These are phyloP conservation scores for Solen grandis DNA, from an alignment of 1,140 invertebrate species.

Conservation along the genomic window DNA sequence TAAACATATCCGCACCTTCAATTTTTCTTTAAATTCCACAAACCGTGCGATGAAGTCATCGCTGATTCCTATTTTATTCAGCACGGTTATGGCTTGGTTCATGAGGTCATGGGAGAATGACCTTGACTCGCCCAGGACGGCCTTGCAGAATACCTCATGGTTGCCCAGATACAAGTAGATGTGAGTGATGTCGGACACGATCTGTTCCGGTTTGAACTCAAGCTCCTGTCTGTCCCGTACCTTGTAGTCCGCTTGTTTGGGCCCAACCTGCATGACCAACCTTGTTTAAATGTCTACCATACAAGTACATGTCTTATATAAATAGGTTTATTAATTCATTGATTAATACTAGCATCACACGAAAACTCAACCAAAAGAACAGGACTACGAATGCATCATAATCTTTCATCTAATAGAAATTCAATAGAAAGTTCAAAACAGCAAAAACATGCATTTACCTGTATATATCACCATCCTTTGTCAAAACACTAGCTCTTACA, in stretches of 20 bases:
- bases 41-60: constrained; percentile 71
- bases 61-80: constrained; percentile 76
- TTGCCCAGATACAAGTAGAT: constrained; percentile 93
- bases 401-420: too few relatives aligned
- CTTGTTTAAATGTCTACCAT: background rate
- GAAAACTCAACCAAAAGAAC: too few relatives aligned
- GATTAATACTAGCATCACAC: too few relatives aligned
- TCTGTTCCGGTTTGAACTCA: constrained; percentile 94
- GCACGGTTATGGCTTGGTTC: constrained; percentile 86
- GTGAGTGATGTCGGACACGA: constrained; percentile 93
- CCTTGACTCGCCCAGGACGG: constrained; percentile 95
- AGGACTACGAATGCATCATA: too few relatives aligned
- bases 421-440: too few relatives aligned
- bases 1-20: too few relatives aligned
- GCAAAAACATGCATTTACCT: too few relatives aligned
- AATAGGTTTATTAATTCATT: too few relatives aligned
- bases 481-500: too few relatives aligned
- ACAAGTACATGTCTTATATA: too few relatives aligned
- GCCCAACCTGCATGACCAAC: constrained; percentile 88
- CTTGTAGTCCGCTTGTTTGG: constrained; percentile 82
- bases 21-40: constrained; percentile 74
- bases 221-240: constrained; percentile 93
- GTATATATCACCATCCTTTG: too few relatives aligned
- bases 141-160: constrained; percentile 89
- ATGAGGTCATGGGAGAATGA: constrained; percentile 95